Conservation (phyloP, 2,888 invertebrate genomes). For the Lacanobia oleracea region DNA sequence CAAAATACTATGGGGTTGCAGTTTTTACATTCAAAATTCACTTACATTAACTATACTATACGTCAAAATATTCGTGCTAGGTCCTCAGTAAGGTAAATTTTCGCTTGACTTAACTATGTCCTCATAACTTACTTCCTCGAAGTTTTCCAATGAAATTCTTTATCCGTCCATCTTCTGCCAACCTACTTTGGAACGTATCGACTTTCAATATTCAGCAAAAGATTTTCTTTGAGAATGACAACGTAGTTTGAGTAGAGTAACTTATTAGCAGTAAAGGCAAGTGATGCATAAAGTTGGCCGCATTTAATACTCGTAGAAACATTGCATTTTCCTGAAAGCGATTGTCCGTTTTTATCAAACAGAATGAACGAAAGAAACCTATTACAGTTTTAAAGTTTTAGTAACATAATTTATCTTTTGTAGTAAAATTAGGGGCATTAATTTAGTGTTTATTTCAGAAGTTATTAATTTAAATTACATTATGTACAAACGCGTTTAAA, state of each 20-base stretch:
- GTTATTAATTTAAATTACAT: too few relatives aligned
- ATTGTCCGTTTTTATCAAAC: background rate
- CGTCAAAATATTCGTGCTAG: too few relatives aligned
- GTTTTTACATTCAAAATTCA: too few relatives aligned
- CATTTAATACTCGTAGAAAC: background rate
- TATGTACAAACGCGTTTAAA: too few relatives aligned
- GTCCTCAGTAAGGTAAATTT: slow-evolving; percentile 43
- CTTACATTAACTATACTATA: too few relatives aligned
- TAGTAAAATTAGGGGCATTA: too few relatives aligned
- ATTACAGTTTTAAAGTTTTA: too few relatives aligned
- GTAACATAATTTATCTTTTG: too few relatives aligned
- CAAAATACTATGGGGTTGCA: too few relatives aligned
- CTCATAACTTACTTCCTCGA: slow-evolving; percentile 49
- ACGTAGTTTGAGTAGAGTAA: background rate
- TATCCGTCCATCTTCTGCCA: slow-evolving; percentile 42
- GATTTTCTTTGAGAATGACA: slow-evolving; percentile 15
- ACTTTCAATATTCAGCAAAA: slow-evolving; percentile 52
- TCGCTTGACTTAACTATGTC: slow-evolving; percentile 42
- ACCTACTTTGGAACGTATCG: slow-evolving; percentile 46
- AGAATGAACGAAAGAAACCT: background rate
- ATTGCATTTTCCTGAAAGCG: background rate
- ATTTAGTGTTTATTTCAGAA: too few relatives aligned
- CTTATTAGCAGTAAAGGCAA: slow-evolving; percentile 1
- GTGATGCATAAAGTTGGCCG: background rate
- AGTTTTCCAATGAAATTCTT: slow-evolving; percentile 57